phyloP scores from a whole-genome alignment of 2,888 invertebrate genomes.

The Apodemia zela region DNA sequence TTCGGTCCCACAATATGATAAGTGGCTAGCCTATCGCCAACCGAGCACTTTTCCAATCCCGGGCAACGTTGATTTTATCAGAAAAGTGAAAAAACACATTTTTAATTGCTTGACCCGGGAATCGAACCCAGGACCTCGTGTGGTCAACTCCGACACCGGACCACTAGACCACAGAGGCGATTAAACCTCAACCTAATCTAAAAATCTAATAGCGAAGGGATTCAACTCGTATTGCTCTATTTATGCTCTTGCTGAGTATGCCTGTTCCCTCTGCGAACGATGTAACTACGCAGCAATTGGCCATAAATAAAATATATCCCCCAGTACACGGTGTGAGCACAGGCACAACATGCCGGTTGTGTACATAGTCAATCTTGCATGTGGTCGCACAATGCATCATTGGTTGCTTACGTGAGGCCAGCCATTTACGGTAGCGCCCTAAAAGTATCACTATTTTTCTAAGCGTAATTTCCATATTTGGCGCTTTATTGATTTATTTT shows the following conservation, averaged over 20 bases:
- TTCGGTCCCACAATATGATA: too few species aligned
- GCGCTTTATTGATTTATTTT: conserved; percentile 29
- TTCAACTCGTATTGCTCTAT: not conserved
- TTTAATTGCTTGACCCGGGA: too few species aligned
- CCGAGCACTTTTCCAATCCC: too few species aligned
- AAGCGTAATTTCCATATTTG: conserved; percentile 18
- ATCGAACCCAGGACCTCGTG: too few species aligned
- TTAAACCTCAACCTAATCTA: not conserved
- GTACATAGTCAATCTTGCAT: conserved; percentile 51
- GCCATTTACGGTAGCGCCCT: conserved; percentile 36
- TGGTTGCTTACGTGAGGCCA: conserved; percentile 34
- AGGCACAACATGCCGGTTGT: conserved; percentile 41
- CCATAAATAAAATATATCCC: conserved; percentile 58
- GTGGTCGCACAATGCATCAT: conserved; percentile 48
- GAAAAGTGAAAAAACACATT: too few species aligned
- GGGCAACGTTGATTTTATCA: too few species aligned
- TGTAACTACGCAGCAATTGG: conserved; percentile 32
- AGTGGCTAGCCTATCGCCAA: too few species aligned
- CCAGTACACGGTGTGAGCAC: conserved; percentile 44
- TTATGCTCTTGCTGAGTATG: not conserved
- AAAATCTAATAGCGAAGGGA: not conserved
- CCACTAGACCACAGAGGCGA: too few species aligned
- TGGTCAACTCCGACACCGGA: too few species aligned
- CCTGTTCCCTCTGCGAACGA: not conserved
- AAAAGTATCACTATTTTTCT: conserved; percentile 29